Evolutionary conservation across 2,888 invertebrate species (phyloP), one percentile per base, ranked within the genome.

Genomic region (Philopedon plagiatum): DNA sequence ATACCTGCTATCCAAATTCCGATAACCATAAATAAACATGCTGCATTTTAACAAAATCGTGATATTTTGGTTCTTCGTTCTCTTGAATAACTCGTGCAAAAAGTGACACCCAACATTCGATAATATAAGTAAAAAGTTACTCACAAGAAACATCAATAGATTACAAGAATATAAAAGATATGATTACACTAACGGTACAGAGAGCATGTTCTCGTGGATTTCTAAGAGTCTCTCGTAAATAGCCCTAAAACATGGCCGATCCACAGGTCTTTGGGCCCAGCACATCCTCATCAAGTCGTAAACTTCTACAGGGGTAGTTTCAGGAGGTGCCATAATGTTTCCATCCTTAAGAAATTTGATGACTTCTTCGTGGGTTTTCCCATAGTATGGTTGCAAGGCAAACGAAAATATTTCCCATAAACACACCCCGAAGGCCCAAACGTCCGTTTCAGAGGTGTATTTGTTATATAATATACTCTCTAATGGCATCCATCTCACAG

Each of bases 331-430:
- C 58, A 98, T 90, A 49, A 96, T 93, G 85, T 96, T 94, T 9
- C 97, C 97, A 78, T 96, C 97, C 85, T 97, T 97, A 65, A 98
- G 91, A 86, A 94, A 97, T 82, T 94, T 94, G 11, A 97, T 95
- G 32, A 98, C 98, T 87, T 98, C 97, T 85, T 97, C 97, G 83
- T 98, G 98, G 9, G 97, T 97, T 93, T 97, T 94, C 4, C 97
- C 98, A 85, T 96, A 97, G 83, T 98, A 98, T 7, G 98, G 98
- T 85, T 98, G 98, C 74, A 97, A 88, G 21, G 97, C 97, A 86
- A 96, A 98, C 54, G 97, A 95, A 85, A 97, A 98, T 82, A 98
- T 95, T 87, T 98, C 98, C 98, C 98, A 98, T 46, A 98, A 87
- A 81, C 96, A 95, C 15, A 98, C 96, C 61, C 97, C 98, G 87